Conservation (phyloP, 2,888 invertebrate genomes). For the Pyralis farinalis region DNA sequence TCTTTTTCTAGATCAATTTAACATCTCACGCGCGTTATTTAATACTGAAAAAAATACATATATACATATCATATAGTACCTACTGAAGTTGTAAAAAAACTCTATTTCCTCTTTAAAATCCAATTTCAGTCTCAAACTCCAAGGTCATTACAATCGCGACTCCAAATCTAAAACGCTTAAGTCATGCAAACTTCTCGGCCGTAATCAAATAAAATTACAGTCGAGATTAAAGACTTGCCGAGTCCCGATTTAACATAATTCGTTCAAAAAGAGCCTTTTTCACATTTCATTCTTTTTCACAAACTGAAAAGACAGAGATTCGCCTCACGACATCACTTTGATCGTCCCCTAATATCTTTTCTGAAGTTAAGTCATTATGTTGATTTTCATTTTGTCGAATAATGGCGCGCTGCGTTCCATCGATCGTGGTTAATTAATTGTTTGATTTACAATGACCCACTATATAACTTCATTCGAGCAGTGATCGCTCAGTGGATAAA, state of each 20-base stretch:
- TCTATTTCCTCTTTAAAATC: not conserved
- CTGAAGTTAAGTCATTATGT: constrained; percentile 46
- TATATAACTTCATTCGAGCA: too few species aligned
- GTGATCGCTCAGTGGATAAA: too few species aligned
- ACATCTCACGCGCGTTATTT: too few species aligned
- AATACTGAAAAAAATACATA: too few species aligned
- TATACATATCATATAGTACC: too few species aligned
- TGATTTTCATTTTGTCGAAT: constrained; percentile 3
- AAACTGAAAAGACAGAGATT: constrained; percentile 32
- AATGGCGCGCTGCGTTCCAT: not conserved
- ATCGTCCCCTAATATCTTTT: constrained; percentile 40
- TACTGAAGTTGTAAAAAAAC: too few species aligned
- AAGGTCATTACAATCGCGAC: not conserved
- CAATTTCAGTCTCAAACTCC: not conserved
- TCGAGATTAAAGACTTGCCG: constrained; percentile 39
- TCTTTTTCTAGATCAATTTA: too few species aligned
- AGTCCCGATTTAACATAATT: constrained; percentile 52
- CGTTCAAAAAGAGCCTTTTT: constrained; percentile 36
- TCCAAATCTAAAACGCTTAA: constrained; percentile 29
- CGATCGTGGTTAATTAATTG: not conserved
- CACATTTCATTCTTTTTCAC: constrained; percentile 32
- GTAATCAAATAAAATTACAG: constrained; percentile 57
- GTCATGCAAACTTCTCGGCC: constrained; percentile 36
- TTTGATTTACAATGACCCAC: not conserved
- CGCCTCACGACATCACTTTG: constrained; percentile 36